Conservation (phyloP, 2,888 invertebrate genomes). For the Ametastegia equiseti region DNA sequence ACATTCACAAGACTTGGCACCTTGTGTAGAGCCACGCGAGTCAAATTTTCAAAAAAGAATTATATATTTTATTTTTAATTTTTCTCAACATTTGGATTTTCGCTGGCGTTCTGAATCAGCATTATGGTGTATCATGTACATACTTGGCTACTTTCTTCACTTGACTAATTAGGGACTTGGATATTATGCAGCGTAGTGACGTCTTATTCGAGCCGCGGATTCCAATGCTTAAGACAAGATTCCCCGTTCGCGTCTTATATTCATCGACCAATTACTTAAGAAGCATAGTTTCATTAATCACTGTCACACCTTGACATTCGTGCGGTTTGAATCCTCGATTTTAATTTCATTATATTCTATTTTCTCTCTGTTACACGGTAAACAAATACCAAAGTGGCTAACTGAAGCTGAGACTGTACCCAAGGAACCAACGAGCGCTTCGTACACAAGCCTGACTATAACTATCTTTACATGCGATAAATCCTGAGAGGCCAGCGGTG, state of each 20-base stretch:
- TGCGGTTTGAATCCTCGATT: constrained; percentile 6
- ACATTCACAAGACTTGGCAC: no score
- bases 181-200: background rate
- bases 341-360: background rate
- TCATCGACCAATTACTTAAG: background rate
- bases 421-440: background rate
- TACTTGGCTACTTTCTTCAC: background rate
- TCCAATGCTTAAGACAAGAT: background rate
- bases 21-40: no score
- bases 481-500: constrained; percentile 55
- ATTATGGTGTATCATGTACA: background rate
- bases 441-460: constrained; percentile 17
- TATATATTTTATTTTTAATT: background rate
- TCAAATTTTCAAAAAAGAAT: background rate
- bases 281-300: constrained; percentile 26
- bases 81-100: background rate
- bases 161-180: background rate
- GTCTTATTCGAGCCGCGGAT: constrained; percentile 15
- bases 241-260: background rate
- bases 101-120: background rate
- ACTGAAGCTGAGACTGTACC: constrained; percentile 12
- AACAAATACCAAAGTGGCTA: background rate
- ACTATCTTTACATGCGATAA: constrained; percentile 54
- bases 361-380: background rate
- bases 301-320: background rate